Base-by-base conservation (phyloP, 2,113 vertebrate genomes). In the Heloderma charlesbogerti region DNA sequence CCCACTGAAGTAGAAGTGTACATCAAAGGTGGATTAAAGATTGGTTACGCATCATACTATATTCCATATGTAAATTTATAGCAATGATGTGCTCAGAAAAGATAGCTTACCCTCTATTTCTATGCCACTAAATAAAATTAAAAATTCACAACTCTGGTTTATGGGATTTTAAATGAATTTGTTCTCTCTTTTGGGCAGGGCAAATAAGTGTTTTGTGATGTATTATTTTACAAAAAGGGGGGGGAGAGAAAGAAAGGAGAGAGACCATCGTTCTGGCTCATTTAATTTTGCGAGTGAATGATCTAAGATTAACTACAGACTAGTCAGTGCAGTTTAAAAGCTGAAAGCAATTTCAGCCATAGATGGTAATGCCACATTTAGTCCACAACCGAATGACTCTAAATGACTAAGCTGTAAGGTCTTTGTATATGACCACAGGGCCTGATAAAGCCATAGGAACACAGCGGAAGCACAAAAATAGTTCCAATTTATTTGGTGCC, bases 121-220 rank as follows among this genome's bases (percentile, higher is more conserved):
- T 97, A 96, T 97, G 98, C 96, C 97, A 97, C 98, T 97, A 99
- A 99, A 98, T 98, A 98, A 98, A 99, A 99, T 99, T 99, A 99
- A 98, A 98, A 98, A 98, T 98, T 98, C 98, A 98, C 98, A 97
- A 98, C 96, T 96, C 97, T 94, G 91, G 96, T 98, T 98, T 98
- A 99, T 98, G 94, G 97, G 97, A 98, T 98, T 98, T 98, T 98
- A 98, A 98, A 97, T 97, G 97, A 97, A 98, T 98, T 96, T 97
- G 97, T 97, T 98, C 96, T 97, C 96, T 98, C 97, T 98, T 98
- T 98, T 97, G 98, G 98, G 98, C 98, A 98, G 97, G 98, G 97
- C 97, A 98, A 99, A 98, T 98, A 98, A 98, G 97, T 98, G 97
- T 98, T 98, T 98, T 98, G 98, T 98, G 97, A 97, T 97, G 96